Conservation (phyloP, 92 coral and sea anemone species). For the Palythoa heliodiscus region DNA sequence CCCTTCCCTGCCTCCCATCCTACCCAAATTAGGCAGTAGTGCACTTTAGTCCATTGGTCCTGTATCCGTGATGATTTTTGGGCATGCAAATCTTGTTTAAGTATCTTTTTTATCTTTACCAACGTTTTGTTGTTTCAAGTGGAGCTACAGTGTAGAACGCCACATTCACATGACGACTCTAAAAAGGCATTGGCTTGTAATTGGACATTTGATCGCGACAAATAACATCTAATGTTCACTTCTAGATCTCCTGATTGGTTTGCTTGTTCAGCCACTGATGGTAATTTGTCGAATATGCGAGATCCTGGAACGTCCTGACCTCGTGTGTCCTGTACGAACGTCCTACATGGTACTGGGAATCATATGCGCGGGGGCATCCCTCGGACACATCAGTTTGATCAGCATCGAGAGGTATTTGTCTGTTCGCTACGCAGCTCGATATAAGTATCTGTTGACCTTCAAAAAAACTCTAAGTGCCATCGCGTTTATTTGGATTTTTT, state of each 20-base stretch:
- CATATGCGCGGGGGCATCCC: not conserved
- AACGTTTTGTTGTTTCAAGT: no score
- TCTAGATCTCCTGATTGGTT: not conserved
- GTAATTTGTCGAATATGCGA: not conserved
- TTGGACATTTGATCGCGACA: not conserved
- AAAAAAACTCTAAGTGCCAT: not conserved
- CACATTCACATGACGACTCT: no score
- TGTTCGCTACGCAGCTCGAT: not conserved
- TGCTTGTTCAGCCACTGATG: not conserved
- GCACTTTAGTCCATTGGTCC: no score
- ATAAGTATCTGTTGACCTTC: not conserved
- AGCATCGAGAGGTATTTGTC: conserved; percentile 6
- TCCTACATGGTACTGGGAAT: not conserved
- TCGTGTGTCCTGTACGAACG: not conserved
- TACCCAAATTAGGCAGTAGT: no score
- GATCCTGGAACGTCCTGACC: not conserved
- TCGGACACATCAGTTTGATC: not conserved
- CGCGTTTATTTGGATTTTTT: not conserved
- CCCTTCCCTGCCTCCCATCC: no score
- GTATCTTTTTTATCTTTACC: no score
- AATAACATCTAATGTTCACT: not conserved
- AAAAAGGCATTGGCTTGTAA: no score
- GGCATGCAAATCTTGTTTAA: no score
- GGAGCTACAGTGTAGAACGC: no score
- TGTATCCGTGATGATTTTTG: no score